These are phyloP conservation scores for Lutjanus argentimaculatus DNA, from an alignment of 2,797 vertebrate genomes.

Conservation along the genomic window DNA sequence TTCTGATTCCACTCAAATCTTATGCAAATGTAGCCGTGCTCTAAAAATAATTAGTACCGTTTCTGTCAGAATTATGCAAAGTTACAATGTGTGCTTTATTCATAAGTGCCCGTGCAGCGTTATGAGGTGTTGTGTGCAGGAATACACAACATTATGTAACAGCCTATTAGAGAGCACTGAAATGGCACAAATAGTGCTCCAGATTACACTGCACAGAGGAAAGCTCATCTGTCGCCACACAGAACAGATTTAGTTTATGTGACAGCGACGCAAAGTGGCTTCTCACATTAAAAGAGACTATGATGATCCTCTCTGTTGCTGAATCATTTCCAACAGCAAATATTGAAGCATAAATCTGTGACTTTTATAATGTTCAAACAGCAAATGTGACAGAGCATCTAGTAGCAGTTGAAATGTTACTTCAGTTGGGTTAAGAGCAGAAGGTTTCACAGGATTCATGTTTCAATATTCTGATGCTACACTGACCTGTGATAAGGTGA, in stretches of 20 bases:
- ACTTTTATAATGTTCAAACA: background rate
- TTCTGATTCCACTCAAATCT: slow-evolving; percentile 54
- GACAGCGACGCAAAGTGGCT: slow-evolving; percentile 29
- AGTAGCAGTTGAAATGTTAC: background rate
- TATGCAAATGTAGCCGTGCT: slow-evolving; percentile 60
- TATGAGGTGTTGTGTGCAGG: slow-evolving; percentile 33
- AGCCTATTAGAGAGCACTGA: slow-evolving; percentile 51
- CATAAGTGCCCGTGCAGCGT: slow-evolving; percentile 49
- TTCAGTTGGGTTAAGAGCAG: no score
- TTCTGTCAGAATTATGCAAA: slow-evolving; percentile 58
- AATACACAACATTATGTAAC: slow-evolving; percentile 46
- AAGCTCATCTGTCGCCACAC: slow-evolving; percentile 39
- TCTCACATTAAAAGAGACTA: slow-evolving; percentile 26
- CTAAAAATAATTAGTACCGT: slow-evolving; percentile 64
- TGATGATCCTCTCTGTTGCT: slow-evolving; percentile 11
- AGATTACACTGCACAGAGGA: slow-evolving; percentile 14
- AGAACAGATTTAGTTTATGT: slow-evolving; percentile 31
- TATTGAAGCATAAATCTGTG: slow-evolving; percentile 12
- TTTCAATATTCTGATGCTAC: no score
- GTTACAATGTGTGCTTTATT: slow-evolving; percentile 47
- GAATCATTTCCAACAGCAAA: slow-evolving; percentile 29
- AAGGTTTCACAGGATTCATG: no score
- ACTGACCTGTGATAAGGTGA: no score
- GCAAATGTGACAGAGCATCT: background rate
- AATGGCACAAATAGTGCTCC: slow-evolving; percentile 51